Base-by-base conservation (phyloP, 2,797 vertebrate genomes). In the Platalea minor region DNA sequence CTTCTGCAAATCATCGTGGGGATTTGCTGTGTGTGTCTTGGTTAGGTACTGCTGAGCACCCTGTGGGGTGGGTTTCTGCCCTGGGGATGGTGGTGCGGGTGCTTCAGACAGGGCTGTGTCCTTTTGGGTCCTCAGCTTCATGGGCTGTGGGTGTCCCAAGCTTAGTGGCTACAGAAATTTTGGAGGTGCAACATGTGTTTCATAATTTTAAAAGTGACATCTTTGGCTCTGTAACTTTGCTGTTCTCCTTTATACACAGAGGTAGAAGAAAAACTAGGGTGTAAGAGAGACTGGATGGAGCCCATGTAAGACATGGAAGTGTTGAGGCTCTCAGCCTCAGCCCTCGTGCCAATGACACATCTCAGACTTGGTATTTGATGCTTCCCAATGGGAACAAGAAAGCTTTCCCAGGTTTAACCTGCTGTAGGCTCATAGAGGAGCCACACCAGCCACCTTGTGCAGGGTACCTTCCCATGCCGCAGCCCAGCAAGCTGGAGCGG, bases 311-410 rank as follows among this genome's bases (percentile, higher is more conserved):
- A 48, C 10, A 19, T 7, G 5, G 12, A 45, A 14, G 10, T 51
- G 8, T 46, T 1, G 2, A 51, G 37, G 23, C 20, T 51, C 35
- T 87, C 9, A 1, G 24, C 43, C 19, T 83, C 43, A 37, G 19
- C 31, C 2, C 5, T 74, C 1, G 3, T 2, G 8, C 17, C 19
- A 16, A 0, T 8, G 26, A 23, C 3, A 28, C 7, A 28, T 10
- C 33, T 92, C 17, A 1, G 56, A 35, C 19, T 28, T 83, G 28
- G 19, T 61, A 35, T 75, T 64, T 50, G 23, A 39, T 59, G 14
- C 16, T 76, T 79, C 17, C 14, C 17, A 23, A 7, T 45, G 16
- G 46, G 68, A 94, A 50, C 11, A 77, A 84, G 13, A 78, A 50
- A 28, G 5, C 7, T 72, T 91, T 73, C 5, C 19, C 6, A 26